These are phyloP conservation scores for Musca domestica DNA, from an alignment of 1,140 invertebrate species.

Conservation along the genomic window DNA sequence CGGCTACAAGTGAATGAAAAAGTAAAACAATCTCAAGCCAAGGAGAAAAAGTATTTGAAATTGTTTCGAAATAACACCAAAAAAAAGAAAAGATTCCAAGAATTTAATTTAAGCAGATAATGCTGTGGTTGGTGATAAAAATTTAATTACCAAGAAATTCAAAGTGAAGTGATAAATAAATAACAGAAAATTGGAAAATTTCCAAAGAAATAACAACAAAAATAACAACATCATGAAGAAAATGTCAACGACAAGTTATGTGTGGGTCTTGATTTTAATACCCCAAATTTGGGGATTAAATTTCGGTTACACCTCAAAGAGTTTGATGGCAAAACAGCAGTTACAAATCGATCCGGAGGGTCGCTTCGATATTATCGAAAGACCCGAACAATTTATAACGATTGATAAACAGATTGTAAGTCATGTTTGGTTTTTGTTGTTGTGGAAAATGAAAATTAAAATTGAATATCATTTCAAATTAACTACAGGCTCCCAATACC, in stretches of 20 bases:
- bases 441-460: not conserved
- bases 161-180: not conserved
- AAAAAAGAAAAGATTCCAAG: not conserved
- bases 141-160: not conserved
- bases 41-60: too few relatives aligned
- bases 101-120: not conserved
- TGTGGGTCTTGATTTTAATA: not conserved
- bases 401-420: constrained; percentile 28
- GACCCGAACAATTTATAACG: constrained; percentile 24
- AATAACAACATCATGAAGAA: too few relatives aligned
- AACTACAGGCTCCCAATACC: constrained; percentile 24
- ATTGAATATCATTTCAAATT: not conserved
- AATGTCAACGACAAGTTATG: not conserved
- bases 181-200: not conserved
- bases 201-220: not conserved
- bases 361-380: constrained; percentile 24
- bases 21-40: too few relatives aligned
- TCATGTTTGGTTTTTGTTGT: constrained; percentile 4
- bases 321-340: not conserved
- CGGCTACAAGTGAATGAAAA: constrained; percentile 6
- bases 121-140: not conserved
- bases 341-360: constrained; percentile 23
- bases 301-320: not conserved
- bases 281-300: not conserved
- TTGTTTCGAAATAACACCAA: not conserved